Conservation (phyloP, 2,797 vertebrate genomes). For the Hylomyscus alleni region DNA sequence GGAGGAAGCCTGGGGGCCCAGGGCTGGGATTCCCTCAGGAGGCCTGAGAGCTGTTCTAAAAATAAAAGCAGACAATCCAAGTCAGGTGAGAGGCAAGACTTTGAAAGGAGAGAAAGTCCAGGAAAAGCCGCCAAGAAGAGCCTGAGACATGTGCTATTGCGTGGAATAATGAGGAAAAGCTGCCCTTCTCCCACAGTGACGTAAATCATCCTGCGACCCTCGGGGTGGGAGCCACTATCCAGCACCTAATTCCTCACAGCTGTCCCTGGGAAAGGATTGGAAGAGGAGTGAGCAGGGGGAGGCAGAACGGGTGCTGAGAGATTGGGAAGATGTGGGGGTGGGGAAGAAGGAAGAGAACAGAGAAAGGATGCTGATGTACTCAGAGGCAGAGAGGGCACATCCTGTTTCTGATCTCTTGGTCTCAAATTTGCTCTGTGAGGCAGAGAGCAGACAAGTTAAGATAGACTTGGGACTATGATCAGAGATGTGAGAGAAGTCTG, state of each 20-base stretch:
- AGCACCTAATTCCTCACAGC: slow-evolving; percentile 88
- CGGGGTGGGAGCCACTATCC: slow-evolving; percentile 70
- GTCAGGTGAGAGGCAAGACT: slow-evolving; percentile 75
- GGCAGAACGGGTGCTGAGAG: slow-evolving; percentile 39
- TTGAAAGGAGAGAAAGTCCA: slow-evolving; percentile 65
- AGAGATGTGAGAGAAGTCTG: slow-evolving; percentile 65
- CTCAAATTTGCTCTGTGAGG: slow-evolving; percentile 13
- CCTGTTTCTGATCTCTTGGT: neutral
- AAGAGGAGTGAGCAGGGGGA: neutral
- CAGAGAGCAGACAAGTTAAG: slow-evolving; percentile 57
- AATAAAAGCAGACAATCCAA: slow-evolving; percentile 50
- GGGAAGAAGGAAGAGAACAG: slow-evolving; percentile 65
- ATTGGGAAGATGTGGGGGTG: neutral
- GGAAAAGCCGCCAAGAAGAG: slow-evolving; percentile 64
- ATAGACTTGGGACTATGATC: slow-evolving; percentile 54
- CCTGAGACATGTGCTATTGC: slow-evolving; percentile 67
- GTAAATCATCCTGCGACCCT: slow-evolving; percentile 74
- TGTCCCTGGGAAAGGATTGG: slow-evolving; percentile 82
- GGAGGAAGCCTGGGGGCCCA: neutral
- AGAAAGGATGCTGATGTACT: neutral
- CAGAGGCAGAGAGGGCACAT: slow-evolving; percentile 77
- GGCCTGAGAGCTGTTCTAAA: neutral
- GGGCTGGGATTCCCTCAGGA: neutral
- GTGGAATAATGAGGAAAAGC: slow-evolving; percentile 85
- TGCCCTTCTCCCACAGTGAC: slow-evolving; percentile 77